These are phyloP conservation scores for Erebia epiphron DNA, from an alignment of 2,888 invertebrate species.

Conservation along the genomic window DNA sequence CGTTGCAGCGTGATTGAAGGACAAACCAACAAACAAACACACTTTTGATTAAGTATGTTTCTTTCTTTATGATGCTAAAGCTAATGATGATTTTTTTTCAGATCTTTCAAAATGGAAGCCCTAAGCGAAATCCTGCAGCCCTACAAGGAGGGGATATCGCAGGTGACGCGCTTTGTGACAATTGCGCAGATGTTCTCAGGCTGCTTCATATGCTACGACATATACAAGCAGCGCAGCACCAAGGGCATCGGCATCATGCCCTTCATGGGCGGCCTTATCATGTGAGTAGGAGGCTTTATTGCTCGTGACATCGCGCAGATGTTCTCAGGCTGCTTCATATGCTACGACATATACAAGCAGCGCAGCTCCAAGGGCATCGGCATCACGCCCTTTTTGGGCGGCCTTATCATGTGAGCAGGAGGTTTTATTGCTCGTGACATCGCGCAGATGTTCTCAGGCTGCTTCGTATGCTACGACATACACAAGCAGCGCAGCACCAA, in stretches of 20 bases:
- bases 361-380: conserved; percentile 85
- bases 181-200: conserved; percentile 93
- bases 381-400: conserved; percentile 89
- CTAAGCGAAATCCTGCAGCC: conserved; percentile 82
- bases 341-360: conserved; percentile 88
- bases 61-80: background rate
- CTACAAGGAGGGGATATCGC: conserved; percentile 86
- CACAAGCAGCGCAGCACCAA: too few species aligned
- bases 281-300: conserved; percentile 83
- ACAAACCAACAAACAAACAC: too few species aligned
- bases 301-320: conserved; percentile 85
- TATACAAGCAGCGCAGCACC: conserved; percentile 86
- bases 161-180: conserved; percentile 88
- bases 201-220: conserved; percentile 88
- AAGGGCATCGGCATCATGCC: conserved; percentile 86
- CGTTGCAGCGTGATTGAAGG: too few species aligned
- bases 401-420: conserved; percentile 88
- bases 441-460: conserved; percentile 92
- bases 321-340: conserved; percentile 89
- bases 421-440: conserved; percentile 55
- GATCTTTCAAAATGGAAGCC: conserved; percentile 71
- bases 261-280: conserved; percentile 89
- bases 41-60: too few species aligned
- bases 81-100: background rate
- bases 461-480: too few species aligned